Evolutionary conservation across 2,113 vertebrate genomes (phyloP).

Genomic region (Oreocharis arfaki): DNA sequence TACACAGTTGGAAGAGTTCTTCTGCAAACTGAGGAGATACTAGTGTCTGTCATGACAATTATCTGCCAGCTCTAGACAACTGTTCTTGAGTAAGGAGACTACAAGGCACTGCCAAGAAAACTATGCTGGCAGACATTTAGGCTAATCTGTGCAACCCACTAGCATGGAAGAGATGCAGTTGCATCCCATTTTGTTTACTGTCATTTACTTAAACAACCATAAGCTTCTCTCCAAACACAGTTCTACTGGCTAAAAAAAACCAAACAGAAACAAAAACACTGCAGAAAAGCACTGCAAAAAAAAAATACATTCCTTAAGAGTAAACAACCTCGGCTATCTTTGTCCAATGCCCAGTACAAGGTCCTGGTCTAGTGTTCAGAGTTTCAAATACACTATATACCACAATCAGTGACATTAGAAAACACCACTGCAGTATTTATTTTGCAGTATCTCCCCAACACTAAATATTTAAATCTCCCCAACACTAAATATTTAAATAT

Average conservation of each 20-base stretch:
- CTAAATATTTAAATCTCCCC: neutral
- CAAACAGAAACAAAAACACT: neutral
- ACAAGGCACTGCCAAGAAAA: neutral
- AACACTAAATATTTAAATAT: neutral
- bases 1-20: neutral
- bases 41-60: neutral
- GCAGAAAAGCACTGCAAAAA: neutral
- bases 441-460: neutral
- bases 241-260: neutral
- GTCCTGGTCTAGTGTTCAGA: neutral
- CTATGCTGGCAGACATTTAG: neutral
- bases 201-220: neutral
- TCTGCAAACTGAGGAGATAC: neutral
- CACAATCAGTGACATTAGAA: neutral
- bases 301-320: neutral
- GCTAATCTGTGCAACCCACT: neutral
- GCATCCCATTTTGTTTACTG: neutral
- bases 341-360: neutral
- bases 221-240: neutral
- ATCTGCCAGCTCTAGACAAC: slow-evolving; percentile 21
- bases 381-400: neutral
- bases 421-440: neutral
- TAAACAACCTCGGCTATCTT: neutral
- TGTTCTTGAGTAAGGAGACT: neutral
- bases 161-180: neutral